Evolutionary conservation across 2,797 vertebrate species (phyloP), one percentile per base, ranked within the genome.

Genomic region (Hippocampus kuda): DNA sequence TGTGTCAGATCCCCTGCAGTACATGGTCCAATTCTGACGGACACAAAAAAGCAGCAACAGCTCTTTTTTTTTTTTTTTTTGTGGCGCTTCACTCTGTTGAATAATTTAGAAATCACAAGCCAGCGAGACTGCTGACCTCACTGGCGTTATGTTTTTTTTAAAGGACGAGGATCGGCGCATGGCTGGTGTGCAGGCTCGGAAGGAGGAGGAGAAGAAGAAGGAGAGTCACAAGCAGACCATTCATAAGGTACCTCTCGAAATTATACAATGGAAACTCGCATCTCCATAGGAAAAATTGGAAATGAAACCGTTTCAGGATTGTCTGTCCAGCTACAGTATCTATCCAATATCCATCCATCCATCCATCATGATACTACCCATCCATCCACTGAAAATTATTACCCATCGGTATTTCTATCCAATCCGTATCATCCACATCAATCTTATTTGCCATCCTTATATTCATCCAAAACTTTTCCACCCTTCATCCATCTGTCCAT

Each of bases 131-230:
- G 9, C 77, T 89, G 81, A 88, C 78, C 73, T 81, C 76, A 65
- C 75, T 9, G 73, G 57, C 80, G 82, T 12, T 42, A 16, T n/a
- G 12, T 30, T 68, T 68, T 68, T 80, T 73, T 83, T 86, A 60
- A 82, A 99, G 97, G 97, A 99, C 87, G 97, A 99, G 93, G 97
- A 99, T 91, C 94, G 95, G 89, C 97, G 96, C 76, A 90, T 94
- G 87, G 96, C 94, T 88, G 95, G 93, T 79, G 83, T 94, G 81
- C 92, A 94, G 79, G 92, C 92, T 81, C 93, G 93, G 80, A 98
- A 94, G 89, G 96, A 99, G 83, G 97, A 99, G 86, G 97, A 99
- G 81, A 96, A 92, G 91, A 97, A 93, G 87, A 93, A 92, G 80
- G 96, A 99, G 87, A 93, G 87, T 80, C 94, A 98, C 67, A 99